Evolutionary conservation across 2,797 vertebrate genomes (phyloP).

Genomic region (Crypturellus tataupa): DNA sequence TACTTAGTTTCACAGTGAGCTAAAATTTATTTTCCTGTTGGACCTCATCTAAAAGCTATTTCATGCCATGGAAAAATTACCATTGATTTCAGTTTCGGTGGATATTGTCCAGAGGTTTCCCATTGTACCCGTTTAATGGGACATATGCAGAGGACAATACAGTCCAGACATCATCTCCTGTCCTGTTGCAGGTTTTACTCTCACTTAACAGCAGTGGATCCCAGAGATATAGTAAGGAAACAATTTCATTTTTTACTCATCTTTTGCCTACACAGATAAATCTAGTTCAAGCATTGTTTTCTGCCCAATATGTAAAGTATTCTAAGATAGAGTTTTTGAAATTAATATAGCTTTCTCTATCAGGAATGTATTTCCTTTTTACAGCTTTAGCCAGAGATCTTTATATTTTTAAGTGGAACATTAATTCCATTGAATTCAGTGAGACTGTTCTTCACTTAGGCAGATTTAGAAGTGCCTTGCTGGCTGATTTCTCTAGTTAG

Average conservation of each 20-base stretch:
- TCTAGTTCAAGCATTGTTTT: not conserved
- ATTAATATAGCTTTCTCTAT: not conserved
- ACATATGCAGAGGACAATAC: not conserved
- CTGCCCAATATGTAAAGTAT: not conserved
- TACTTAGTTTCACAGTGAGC: not conserved
- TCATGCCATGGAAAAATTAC: not conserved
- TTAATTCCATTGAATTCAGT: not conserved
- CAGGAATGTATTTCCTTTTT: not conserved
- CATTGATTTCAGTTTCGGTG: not conserved
- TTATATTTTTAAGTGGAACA: not conserved
- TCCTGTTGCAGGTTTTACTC: not conserved
- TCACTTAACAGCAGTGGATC: not conserved
- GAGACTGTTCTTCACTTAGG: not conserved
- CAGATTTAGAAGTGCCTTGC: not conserved
- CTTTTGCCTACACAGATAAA: not conserved
- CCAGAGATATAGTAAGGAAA: not conserved
- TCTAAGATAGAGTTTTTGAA: not conserved
- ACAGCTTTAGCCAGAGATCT: not conserved
- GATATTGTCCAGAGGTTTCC: not conserved
- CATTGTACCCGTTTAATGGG: not conserved
- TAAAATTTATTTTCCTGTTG: conserved; percentile 17
- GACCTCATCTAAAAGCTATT: not conserved
- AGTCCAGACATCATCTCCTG: not conserved
- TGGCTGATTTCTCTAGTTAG: not conserved
- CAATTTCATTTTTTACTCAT: not conserved